These are phyloP conservation scores for honey bee (Apis mellifera) DNA, from an alignment of 1,140 invertebrate genomes.

Conservation along the genomic window DNA sequence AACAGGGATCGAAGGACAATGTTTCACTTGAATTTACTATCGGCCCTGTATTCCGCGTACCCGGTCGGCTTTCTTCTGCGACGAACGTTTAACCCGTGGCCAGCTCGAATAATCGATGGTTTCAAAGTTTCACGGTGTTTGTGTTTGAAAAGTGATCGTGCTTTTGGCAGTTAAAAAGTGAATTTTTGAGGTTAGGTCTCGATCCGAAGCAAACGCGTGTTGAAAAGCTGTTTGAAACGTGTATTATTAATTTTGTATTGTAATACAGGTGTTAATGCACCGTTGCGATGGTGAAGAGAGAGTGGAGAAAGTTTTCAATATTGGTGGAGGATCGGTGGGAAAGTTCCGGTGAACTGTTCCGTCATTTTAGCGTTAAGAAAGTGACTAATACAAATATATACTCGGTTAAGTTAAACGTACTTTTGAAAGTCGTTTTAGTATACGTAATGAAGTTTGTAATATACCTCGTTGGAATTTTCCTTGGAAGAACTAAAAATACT, in stretches of 20 bases:
- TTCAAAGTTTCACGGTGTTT: background rate
- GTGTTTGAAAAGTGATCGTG: background rate
- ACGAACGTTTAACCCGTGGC: slow-evolving; percentile 44
- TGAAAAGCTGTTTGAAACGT: too few relatives aligned
- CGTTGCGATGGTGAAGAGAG: background rate
- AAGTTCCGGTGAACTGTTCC: background rate
- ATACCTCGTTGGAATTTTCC: background rate
- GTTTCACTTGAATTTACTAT: slow-evolving; percentile 74
- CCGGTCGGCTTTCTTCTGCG: slow-evolving; percentile 62
- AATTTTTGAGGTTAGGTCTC: background rate
- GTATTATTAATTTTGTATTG: too few relatives aligned
- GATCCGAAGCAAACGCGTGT: background rate
- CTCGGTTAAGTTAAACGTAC: background rate
- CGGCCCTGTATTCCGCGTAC: slow-evolving; percentile 65
- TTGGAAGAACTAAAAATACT: background rate
- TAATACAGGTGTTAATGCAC: too few relatives aligned
- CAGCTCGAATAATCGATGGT: background rate
- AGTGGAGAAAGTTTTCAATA: slow-evolving; percentile 13
- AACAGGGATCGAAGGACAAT: slow-evolving; percentile 66
- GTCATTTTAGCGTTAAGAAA: background rate
- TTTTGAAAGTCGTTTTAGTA: background rate
- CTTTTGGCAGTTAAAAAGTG: too few relatives aligned
- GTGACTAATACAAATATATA: too few relatives aligned
- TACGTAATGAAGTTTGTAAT: background rate
- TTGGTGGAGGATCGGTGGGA: background rate